phyloP scores from a whole-genome alignment of 2,888 invertebrate genomes.

The Zygogramma bicolorata region DNA sequence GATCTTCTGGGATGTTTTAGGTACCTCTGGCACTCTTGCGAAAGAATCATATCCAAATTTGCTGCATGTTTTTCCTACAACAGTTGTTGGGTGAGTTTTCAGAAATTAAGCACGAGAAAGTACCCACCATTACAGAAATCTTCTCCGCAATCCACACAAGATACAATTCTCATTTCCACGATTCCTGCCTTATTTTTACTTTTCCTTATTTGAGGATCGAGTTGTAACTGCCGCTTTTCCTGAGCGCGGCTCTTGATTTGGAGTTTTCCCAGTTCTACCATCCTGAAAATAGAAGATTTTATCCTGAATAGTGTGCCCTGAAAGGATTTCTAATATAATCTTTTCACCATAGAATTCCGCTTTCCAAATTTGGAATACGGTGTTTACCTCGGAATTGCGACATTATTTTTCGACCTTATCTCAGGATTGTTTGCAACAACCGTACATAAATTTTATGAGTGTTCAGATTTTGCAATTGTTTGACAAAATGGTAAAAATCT shows the following conservation, averaged over 20 bases:
- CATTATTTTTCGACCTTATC: too few relatives aligned
- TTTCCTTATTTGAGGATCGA: slow-evolving; percentile 78
- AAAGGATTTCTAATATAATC: too few relatives aligned
- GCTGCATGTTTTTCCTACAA: slow-evolving; percentile 69
- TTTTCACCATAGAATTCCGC: too few relatives aligned
- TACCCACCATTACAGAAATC: slow-evolving; percentile 83
- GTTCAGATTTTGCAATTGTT: too few relatives aligned
- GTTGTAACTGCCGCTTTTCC: slow-evolving; percentile 76
- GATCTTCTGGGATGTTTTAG: slow-evolving; percentile 55
- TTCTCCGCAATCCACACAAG: slow-evolving; percentile 86
- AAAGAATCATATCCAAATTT: slow-evolving; percentile 72
- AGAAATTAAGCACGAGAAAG: neutral
- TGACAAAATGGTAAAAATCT: too few relatives aligned
- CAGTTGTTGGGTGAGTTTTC: neutral
- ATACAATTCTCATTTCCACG: slow-evolving; percentile 80
- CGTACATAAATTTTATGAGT: too few relatives aligned
- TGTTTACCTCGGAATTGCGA: too few relatives aligned
- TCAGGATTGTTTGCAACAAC: too few relatives aligned
- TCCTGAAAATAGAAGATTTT: slow-evolving; percentile 65
- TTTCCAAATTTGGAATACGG: too few relatives aligned
- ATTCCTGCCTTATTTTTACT: slow-evolving; percentile 88
- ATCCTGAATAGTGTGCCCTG: too few relatives aligned
- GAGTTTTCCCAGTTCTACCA: slow-evolving; percentile 85
- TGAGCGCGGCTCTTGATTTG: slow-evolving; percentile 78
- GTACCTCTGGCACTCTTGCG: slow-evolving; percentile 65